A percentile compares a stretch with the other conserved stretches of the same genome.
These are phyloP conservation scores for Takifugu bimaculatus DNA, from an alignment of 2,113 vertebrate genomes.

Conservation along the genomic window DNA sequence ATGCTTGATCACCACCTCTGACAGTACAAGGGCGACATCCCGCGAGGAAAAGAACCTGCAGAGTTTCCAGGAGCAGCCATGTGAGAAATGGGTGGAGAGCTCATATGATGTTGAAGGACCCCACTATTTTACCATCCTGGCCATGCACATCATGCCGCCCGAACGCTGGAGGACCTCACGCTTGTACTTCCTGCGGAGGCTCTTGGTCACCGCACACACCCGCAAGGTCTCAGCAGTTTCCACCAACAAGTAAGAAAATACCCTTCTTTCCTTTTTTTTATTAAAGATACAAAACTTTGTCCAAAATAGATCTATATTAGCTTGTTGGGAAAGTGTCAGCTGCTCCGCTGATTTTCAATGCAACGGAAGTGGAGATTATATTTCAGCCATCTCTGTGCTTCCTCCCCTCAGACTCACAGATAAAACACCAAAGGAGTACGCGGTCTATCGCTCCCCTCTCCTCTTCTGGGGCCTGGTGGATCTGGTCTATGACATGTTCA, in stretches of 20 bases:
- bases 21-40: slow-evolving; percentile 91
- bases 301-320: not conserved
- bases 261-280: not conserved
- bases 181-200: slow-evolving; percentile 84
- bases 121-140: slow-evolving; percentile 91
- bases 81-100: slow-evolving; percentile 94
- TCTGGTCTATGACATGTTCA: slow-evolving; percentile 96
- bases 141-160: slow-evolving; percentile 87
- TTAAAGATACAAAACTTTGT: no score
- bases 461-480: slow-evolving; percentile 98
- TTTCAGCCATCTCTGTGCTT: not conserved
- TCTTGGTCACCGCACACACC: slow-evolving; percentile 83
- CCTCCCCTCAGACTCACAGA: slow-evolving; percentile 82
- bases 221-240: slow-evolving; percentile 85
- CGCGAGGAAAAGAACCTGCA: slow-evolving; percentile 97
- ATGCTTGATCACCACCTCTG: not conserved
- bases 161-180: slow-evolving; percentile 85
- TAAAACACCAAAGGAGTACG: slow-evolving; percentile 89
- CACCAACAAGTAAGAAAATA: slow-evolving; percentile 83
- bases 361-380: not conserved
- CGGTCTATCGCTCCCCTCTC: slow-evolving; percentile 90
- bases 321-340: not conserved
- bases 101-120: slow-evolving; percentile 95
- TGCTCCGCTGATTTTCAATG: not conserved
- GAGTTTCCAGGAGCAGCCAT: slow-evolving; percentile 93